Evolutionary conservation across 2,888 invertebrate genomes (phyloP), one percentile per base, ranked within the genome.

Genomic region (Venustoraphidia nigricollis): DNA sequence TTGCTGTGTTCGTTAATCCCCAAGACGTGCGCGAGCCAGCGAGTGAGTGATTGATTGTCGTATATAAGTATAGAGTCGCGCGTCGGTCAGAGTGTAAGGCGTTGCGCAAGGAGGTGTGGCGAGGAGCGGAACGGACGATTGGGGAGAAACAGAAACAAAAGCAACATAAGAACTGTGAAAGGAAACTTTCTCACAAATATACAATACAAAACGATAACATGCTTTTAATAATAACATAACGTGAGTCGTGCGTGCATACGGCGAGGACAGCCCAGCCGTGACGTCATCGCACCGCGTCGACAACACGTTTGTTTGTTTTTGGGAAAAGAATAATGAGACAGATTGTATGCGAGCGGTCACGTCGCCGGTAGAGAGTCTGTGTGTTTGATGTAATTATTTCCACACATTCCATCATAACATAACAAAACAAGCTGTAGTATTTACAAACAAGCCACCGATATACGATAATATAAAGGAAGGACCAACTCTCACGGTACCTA

Each of bases 81-180:
- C 36, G 45, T 45, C 37, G 36, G 45, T 35, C 11, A 48, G 46
- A 40, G 48, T 48, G 53, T 53, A 55, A 53, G 52, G 27, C 34
- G 27, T 10, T 35, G n/a, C 35, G 36, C 13, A 11, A 13, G 38
- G n/a, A 13, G n/a, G n/a, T 8, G 38, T 38, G 38, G 38, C 13
- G 64, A 58, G 58, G 54, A 52, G 51, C 57, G 59, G 59, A 61
- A 57, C 60, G 62, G 60, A 64, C 27, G 27, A 27, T 27, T 62
- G 66, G 64, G 66, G 69, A 71, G 70, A 69, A 66, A 65, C 67
- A 63, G 71, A 75, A 75, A 75, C 72, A 73, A 81, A 81, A 81
- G 80, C 80, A 75, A 75, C 76, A 76, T 79, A 79, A 81, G 81
- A 86, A 86, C 85, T 83, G 84, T 83, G 84, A 84, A 85, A 83